Percentiles rank a stretch among this genome's conserved stretches.
phyloP scores from a whole-genome alignment of 1,140 invertebrate genomes.

The Parapsyche elsis region DNA sequence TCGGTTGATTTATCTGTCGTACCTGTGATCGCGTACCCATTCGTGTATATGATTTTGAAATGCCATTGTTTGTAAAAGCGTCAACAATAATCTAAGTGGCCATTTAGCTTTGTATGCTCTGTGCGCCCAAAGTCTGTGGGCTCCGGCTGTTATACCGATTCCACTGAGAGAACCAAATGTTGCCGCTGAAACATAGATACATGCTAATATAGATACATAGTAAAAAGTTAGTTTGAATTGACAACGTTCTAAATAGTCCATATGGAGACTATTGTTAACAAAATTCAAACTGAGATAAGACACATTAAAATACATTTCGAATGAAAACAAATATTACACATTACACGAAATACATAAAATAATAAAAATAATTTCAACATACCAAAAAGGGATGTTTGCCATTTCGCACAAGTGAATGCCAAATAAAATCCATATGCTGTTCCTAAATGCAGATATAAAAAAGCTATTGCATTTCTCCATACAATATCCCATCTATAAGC shows the following conservation, averaged over 20 bases:
- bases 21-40: conserved; percentile 72
- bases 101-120: conserved; percentile 82
- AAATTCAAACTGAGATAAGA: not conserved
- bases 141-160: conserved; percentile 82
- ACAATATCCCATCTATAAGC: conserved; percentile 68
- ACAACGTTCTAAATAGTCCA: no score
- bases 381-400: conserved; percentile 72
- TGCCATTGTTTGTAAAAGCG: conserved; percentile 64
- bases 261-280: no score
- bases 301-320: no score
- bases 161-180: conserved; percentile 60
- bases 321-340: no score
- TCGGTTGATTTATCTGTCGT: conserved; percentile 33
- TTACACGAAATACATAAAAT: not conserved
- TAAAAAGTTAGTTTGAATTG: no score
- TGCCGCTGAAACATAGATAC: conserved; percentile 52
- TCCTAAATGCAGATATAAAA: conserved; percentile 74
- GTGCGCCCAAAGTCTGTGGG: conserved; percentile 87
- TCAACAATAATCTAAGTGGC: conserved; percentile 72
- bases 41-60: conserved; percentile 69
- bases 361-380: conserved; percentile 57
- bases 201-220: conserved; percentile 47
- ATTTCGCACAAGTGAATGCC: conserved; percentile 67
- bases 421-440: conserved; percentile 76
- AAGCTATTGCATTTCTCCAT: conserved; percentile 80